Evolutionary conservation across 2,888 invertebrate species (phyloP).

Genomic region (Cheilosia grossa): DNA sequence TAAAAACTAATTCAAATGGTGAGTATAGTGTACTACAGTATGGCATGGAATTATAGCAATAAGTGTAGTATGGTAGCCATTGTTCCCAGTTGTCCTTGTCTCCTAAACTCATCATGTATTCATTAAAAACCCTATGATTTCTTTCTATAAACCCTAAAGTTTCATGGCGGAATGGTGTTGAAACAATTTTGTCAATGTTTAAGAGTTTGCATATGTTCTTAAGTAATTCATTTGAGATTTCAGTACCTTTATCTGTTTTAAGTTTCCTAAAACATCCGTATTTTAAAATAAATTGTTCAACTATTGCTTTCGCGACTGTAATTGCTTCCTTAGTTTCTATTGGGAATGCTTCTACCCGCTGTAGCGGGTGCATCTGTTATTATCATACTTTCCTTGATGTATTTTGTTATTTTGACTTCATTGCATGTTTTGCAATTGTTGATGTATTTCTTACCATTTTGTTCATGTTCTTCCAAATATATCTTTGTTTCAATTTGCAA

Average conservation of each 20-base stretch:
- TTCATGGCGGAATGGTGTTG: conserved; percentile 59
- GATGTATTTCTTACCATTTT: background rate
- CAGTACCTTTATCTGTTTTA: conserved; percentile 48
- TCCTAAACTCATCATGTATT: conserved; percentile 5
- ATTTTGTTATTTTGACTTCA: conserved; percentile 29
- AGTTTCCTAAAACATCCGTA: conserved; percentile 46
- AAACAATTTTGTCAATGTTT: conserved; percentile 31
- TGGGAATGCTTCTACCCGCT: conserved; percentile 47
- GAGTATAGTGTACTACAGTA: conserved; percentile 4
- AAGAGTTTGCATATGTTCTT: conserved; percentile 46
- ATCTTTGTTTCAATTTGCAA: background rate
- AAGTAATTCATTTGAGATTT: conserved; percentile 48
- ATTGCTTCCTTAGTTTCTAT: conserved; percentile 47
- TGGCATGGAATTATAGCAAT: conserved; percentile 15
- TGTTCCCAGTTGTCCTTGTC: conserved; percentile 8
- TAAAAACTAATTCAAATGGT: conserved; percentile 12
- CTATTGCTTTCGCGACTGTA: conserved; percentile 44
- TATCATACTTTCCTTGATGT: conserved; percentile 47
- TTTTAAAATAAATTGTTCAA: conserved; percentile 56
- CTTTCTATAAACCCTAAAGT: conserved; percentile 52
- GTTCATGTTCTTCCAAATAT: conserved; percentile 45
- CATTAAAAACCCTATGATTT: conserved; percentile 56
- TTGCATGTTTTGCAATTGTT: conserved; percentile 40
- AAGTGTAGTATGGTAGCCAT: conserved; percentile 13
- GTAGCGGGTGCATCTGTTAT: conserved; percentile 52